Conservation (phyloP, 2,113 vertebrate species). For the Indri indri region DNA sequence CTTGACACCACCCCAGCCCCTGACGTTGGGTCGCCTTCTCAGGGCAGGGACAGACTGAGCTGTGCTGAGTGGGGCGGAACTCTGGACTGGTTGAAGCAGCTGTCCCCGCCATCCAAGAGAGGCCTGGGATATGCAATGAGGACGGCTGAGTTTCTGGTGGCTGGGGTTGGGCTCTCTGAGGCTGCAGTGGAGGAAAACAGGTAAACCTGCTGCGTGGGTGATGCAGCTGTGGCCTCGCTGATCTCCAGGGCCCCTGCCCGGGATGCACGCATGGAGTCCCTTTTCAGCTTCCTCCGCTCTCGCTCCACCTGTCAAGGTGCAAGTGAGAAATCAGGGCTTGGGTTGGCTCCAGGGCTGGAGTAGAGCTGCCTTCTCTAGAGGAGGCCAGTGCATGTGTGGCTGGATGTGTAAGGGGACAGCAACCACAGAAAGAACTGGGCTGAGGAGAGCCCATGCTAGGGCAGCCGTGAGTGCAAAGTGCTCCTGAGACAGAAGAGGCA, state of each 20-base stretch:
- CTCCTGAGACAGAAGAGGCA: not conserved
- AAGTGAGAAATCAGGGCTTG: conserved; percentile 1
- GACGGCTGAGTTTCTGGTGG: not conserved
- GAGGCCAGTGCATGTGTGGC: not conserved
- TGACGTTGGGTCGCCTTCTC: not conserved
- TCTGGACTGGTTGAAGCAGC: not conserved
- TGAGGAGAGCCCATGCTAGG: not conserved
- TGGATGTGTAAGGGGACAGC: rapidly evolving
- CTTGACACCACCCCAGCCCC: not conserved
- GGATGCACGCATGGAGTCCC: not conserved
- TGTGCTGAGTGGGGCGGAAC: not conserved
- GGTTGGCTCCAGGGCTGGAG: not conserved
- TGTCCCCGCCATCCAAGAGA: not conserved
- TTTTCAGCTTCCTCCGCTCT: conserved; percentile 82
- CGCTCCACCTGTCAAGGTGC: conserved; percentile 77
- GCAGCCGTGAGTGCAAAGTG: not conserved
- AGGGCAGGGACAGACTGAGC: not conserved
- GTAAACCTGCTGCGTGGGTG: conserved; percentile 48
- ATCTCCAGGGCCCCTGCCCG: not conserved
- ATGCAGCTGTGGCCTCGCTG: not conserved
- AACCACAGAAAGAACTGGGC: not conserved
- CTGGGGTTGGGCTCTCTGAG: not conserved
- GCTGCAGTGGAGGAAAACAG: not conserved
- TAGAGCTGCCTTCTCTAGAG: not conserved
- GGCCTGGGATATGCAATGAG: not conserved